phyloP scores from a whole-genome alignment of 2,113 vertebrate species.

The Notechis scutatus region DNA sequence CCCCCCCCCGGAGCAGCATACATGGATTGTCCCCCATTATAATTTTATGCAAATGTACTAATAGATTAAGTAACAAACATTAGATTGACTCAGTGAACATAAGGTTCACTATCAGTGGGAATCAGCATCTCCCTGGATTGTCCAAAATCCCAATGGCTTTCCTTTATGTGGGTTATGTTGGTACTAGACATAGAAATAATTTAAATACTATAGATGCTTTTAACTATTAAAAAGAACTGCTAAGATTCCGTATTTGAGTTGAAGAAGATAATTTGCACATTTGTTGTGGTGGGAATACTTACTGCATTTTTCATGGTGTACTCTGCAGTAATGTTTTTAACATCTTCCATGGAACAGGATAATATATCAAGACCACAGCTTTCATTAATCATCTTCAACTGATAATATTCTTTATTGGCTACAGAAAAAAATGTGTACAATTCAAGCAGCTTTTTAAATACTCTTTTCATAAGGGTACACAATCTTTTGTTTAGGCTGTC shows the following conservation, averaged over 20 bases:
- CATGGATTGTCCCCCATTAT: neutral
- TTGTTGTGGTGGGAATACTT: constrained; percentile 22
- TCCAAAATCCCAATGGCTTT: neutral
- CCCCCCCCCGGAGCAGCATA: neutral
- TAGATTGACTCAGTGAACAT: neutral
- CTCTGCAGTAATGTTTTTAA: constrained; percentile 84
- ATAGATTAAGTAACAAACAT: neutral
- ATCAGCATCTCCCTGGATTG: neutral
- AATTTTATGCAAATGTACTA: neutral
- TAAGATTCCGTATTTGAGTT: neutral
- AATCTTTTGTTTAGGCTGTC: neutral
- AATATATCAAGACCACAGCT: constrained; percentile 77
- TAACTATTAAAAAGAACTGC: neutral
- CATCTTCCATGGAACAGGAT: constrained; percentile 83
- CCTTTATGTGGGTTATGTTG: too few relatives aligned
- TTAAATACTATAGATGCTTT: neutral
- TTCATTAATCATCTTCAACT: constrained; percentile 83
- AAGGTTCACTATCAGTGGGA: neutral
- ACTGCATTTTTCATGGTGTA: constrained; percentile 73
- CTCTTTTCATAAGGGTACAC: neutral
- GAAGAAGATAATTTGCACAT: neutral
- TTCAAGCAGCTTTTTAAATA: neutral
- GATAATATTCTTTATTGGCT: constrained; percentile 95
- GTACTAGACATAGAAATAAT: neutral
- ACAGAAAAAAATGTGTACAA: constrained; percentile 20